Evolutionary conservation across 2,113 vertebrate genomes (phyloP).

Genomic region (Aythya baeri): DNA sequence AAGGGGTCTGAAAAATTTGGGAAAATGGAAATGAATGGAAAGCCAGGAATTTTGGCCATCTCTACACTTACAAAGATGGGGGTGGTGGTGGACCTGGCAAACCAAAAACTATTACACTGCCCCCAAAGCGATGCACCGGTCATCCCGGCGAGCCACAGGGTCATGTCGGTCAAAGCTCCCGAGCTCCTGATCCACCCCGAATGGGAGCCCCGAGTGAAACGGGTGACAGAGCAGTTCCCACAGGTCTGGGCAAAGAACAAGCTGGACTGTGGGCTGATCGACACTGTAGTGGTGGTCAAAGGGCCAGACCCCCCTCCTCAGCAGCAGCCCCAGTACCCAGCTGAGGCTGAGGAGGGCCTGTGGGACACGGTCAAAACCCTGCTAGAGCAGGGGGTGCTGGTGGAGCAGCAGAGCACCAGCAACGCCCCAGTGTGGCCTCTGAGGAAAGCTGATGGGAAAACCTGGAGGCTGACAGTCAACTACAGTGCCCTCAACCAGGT

Average conservation of each 20-base stretch:
- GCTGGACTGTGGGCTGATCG: constrained; percentile 45
- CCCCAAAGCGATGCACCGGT: neutral
- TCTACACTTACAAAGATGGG: constrained; percentile 9
- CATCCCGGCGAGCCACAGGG: constrained; percentile 38
- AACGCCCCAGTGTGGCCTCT: constrained; percentile 35
- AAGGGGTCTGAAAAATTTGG: constrained; percentile 65
- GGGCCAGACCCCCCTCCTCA: constrained; percentile 25
- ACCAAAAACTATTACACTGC: constrained; percentile 1
- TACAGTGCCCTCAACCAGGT: constrained; percentile 23
- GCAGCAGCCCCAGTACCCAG: neutral
- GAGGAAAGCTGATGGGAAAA: constrained; percentile 43
- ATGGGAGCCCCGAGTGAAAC: constrained; percentile 61
- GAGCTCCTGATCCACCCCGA: constrained; percentile 45
- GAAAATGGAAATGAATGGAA: constrained; percentile 59
- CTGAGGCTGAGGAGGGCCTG: constrained; percentile 34
- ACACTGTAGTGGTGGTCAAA: neutral
- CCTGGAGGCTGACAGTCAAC: constrained; percentile 4
- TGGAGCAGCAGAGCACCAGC: constrained; percentile 37
- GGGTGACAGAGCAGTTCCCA: constrained; percentile 40
- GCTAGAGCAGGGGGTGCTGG: constrained; percentile 18
- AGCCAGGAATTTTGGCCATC: constrained; percentile 18
- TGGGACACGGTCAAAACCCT: constrained; percentile 49
- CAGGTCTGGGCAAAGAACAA: constrained; percentile 56
- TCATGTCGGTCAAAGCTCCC: constrained; percentile 56
- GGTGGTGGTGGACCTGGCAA: constrained; percentile 57